These are phyloP conservation scores for Pogonus chalceus DNA, from an alignment of 1,140 invertebrate species.

Conservation along the genomic window DNA sequence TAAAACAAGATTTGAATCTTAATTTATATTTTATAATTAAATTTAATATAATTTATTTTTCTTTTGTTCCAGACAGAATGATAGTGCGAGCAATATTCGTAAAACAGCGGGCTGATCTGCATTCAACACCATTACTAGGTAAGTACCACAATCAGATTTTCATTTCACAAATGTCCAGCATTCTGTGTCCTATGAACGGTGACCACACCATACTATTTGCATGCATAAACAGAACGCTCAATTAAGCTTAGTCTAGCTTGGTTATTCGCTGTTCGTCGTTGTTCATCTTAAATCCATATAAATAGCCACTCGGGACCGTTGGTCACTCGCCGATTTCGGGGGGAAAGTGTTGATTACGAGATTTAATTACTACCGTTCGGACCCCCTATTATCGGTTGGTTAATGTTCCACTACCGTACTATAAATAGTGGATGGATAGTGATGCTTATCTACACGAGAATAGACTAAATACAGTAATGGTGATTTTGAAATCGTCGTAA, in stretches of 20 bases:
- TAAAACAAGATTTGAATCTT: no score
- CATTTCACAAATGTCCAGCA: neutral
- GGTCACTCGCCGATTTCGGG: neutral
- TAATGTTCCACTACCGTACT: no score
- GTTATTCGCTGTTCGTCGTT: neutral
- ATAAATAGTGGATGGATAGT: no score
- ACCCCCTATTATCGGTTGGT: neutral
- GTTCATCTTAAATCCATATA: slow-evolving; percentile 7
- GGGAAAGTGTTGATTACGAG: neutral
- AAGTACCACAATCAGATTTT: neutral
- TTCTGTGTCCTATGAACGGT: no score
- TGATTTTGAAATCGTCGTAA: no score
- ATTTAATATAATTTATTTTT: no score
- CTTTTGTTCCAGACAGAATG: no score
- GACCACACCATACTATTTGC: neutral
- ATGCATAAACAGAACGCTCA: neutral
- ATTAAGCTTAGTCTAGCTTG: slow-evolving; percentile 4
- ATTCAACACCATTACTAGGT: slow-evolving; percentile 1
- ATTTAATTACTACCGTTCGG: neutral
- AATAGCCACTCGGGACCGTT: neutral
- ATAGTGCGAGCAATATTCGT: no score
- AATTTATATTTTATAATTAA: no score
- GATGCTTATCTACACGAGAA: no score
- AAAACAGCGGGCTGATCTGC: no score
- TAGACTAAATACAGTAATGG: no score